Percentiles rank a stretch among this genome's conserved stretches.
Conservation (phyloP, 2,113 vertebrate genomes). For the Aviceda subcristata region DNA sequence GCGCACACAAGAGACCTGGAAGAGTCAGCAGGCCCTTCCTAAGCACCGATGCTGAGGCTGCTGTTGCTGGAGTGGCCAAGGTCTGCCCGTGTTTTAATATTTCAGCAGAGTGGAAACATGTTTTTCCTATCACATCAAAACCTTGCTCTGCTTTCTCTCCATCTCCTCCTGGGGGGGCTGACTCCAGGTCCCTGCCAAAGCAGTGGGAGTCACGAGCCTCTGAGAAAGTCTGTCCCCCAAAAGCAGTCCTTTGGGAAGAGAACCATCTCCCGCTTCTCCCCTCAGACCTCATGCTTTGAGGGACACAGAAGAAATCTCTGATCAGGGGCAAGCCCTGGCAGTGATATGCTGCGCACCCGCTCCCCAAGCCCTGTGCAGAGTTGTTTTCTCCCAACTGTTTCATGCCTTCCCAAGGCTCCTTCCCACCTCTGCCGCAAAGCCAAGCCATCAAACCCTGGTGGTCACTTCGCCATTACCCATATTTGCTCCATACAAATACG, state of each 20-base stretch:
- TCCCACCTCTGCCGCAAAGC: neutral
- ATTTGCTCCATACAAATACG: neutral
- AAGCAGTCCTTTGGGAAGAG: neutral
- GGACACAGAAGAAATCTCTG: accelerated
- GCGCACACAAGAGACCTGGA: accelerated
- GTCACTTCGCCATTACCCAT: neutral
- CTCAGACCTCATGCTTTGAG: neutral
- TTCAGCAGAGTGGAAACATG: neutral
- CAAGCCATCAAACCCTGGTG: neutral
- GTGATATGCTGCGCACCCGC: accelerated
- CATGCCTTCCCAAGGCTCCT: neutral
- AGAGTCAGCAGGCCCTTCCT: neutral
- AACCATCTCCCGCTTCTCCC: neutral
- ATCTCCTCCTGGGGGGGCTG: neutral
- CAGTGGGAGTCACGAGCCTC: neutral
- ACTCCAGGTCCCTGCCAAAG: neutral
- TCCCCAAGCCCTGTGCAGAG: neutral
- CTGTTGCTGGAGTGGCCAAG: neutral
- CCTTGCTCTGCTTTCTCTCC: neutral
- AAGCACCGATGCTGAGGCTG: neutral
- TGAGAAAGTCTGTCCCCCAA: neutral
- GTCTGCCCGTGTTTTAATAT: neutral
- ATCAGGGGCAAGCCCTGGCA: accelerated
- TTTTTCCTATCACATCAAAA: neutral
- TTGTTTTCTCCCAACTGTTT: neutral